phyloP scores from a whole-genome alignment of 2,888 invertebrate genomes.

The Linnaemya tessellans region DNA sequence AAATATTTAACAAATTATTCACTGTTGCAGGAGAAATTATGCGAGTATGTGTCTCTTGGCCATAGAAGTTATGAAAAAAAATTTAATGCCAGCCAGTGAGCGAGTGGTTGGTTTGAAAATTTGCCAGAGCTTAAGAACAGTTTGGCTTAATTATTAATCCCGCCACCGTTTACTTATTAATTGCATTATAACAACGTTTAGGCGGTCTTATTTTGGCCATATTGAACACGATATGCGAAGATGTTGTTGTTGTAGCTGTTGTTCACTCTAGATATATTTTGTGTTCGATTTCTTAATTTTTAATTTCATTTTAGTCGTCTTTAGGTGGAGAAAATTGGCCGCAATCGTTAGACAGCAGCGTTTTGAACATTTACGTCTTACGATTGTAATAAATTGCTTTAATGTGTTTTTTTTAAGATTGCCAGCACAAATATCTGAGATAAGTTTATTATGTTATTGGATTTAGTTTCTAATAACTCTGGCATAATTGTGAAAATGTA shows the following conservation, averaged over 20 bases:
- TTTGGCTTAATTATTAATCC: conserved; percentile 13
- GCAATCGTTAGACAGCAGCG: conserved; percentile 1
- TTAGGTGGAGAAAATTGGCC: conserved; percentile 37
- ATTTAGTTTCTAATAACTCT: neutral
- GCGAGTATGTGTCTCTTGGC: neutral
- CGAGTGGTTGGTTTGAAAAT: neutral
- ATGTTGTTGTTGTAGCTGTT: conserved; percentile 5
- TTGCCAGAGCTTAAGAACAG: neutral
- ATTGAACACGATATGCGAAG: neutral
- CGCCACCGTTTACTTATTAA: conserved; percentile 9
- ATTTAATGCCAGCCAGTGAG: too few species aligned
- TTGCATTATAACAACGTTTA: conserved; percentile 48
- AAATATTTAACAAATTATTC: conserved; percentile 54
- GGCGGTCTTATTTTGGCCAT: conserved; percentile 28
- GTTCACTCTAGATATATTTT: too few species aligned
- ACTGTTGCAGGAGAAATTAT: conserved; percentile 15
- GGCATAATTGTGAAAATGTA: too few species aligned
- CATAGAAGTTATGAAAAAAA: neutral
- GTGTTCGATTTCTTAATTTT: conserved; percentile 34
- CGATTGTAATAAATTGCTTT: conserved; percentile 6
- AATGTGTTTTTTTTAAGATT: neutral
- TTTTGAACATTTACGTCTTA: conserved; percentile 27
- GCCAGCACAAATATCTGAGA: neutral
- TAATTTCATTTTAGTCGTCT: conserved; percentile 33
- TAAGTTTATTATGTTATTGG: neutral